Percentiles rank a stretch among this genome's conserved stretches.
phyloP scores from a whole-genome alignment of 2,113 vertebrate genomes.

The Tragelaphus buxtoni region DNA sequence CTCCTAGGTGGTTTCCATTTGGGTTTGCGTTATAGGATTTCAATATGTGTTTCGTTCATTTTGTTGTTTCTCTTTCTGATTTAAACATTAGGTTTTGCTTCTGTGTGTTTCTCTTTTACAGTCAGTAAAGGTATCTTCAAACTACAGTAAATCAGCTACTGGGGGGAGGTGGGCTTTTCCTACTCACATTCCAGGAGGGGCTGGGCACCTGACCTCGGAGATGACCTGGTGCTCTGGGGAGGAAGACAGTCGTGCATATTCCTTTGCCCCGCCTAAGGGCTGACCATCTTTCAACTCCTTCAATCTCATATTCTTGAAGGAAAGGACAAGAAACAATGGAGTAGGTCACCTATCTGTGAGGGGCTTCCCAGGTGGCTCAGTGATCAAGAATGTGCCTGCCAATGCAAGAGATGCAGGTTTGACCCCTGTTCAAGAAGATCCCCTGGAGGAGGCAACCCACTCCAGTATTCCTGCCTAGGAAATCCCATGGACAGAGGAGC shows the following conservation, averaged over 20 bases:
- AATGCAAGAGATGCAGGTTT: not conserved
- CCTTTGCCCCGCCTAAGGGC: not conserved
- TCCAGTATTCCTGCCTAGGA: not conserved
- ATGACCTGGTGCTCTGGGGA: not conserved
- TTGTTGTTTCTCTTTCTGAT: not conserved
- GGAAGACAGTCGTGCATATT: fast-evolving
- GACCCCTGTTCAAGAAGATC: not conserved
- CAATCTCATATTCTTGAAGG: not conserved
- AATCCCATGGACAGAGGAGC: not conserved
- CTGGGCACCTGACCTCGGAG: not conserved
- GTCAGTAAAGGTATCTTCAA: not conserved
- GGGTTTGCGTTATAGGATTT: not conserved
- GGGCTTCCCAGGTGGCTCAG: not conserved
- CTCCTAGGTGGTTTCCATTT: not conserved
- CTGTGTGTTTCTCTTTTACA: not conserved
- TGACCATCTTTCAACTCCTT: not conserved
- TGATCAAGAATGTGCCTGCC: not conserved
- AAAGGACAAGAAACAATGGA: not conserved
- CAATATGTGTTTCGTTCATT: not conserved
- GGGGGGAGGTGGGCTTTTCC: not conserved
- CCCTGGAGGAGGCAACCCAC: not conserved
- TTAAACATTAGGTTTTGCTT: not conserved
- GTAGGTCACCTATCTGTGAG: not conserved
- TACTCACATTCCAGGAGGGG: not conserved
- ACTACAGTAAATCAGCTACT: not conserved